Evolutionary conservation across 1,140 invertebrate species (phyloP).

Genomic region (Scaptomyza pallida): DNA sequence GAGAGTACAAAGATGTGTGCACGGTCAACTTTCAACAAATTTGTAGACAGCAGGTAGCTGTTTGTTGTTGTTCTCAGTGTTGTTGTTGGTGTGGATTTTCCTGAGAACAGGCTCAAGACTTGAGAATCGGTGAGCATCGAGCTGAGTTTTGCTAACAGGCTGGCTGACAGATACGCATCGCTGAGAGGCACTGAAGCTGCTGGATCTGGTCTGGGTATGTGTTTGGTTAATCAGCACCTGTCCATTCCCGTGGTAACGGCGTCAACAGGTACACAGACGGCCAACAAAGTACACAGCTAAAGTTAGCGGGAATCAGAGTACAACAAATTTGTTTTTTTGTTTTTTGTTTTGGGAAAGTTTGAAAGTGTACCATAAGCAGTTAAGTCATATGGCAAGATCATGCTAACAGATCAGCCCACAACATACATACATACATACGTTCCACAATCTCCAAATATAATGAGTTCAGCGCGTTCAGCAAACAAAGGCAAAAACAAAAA

Average conservation of each 20-base stretch:
- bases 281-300: slow-evolving; percentile 19
- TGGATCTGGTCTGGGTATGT: slow-evolving; percentile 46
- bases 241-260: slow-evolving; percentile 64
- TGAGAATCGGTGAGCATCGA: neutral
- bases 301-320: slow-evolving; percentile 14
- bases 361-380: slow-evolving; percentile 57
- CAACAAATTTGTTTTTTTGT: slow-evolving; percentile 16
- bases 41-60: slow-evolving; percentile 72
- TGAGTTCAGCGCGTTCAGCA: slow-evolving; percentile 35
- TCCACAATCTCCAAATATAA: slow-evolving; percentile 10
- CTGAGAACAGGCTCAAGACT: slow-evolving; percentile 54
- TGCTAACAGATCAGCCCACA: slow-evolving; percentile 42
- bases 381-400: slow-evolving; percentile 60
- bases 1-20: slow-evolving; percentile 59
- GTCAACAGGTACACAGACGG: slow-evolving; percentile 59
- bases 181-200: slow-evolving; percentile 22
- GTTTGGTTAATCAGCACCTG: slow-evolving; percentile 80
- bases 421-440: slow-evolving; percentile 10
- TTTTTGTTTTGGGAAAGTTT: slow-evolving; percentile 78
- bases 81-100: slow-evolving; percentile 75
- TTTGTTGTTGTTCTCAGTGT: slow-evolving; percentile 67
- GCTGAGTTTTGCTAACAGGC: slow-evolving; percentile 59
- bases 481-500: slow-evolving; percentile 16
- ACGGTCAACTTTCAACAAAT: slow-evolving; percentile 77
- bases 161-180: slow-evolving; percentile 79